Percentiles rank a stretch among this genome's conserved stretches.
Conservation (phyloP, 2,113 vertebrate species). For the Brachypteracias leptosomus region DNA sequence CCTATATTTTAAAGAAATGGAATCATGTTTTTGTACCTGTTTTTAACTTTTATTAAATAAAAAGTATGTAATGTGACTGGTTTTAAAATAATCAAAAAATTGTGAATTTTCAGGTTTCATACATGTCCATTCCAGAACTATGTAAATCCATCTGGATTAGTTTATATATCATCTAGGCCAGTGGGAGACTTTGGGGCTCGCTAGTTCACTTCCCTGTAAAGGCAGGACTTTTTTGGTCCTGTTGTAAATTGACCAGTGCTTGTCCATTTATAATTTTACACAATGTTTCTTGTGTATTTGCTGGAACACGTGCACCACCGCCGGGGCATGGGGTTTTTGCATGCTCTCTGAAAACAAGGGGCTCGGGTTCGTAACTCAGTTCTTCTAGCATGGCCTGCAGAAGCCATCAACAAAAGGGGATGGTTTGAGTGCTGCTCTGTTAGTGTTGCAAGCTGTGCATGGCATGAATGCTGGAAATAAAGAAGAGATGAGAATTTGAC, state of each 20-base stretch:
- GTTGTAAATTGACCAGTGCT: background rate
- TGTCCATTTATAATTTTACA: background rate
- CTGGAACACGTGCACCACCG: rapidly evolving
- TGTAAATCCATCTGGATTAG: background rate
- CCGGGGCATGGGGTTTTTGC: background rate
- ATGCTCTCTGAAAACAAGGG: background rate
- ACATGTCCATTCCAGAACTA: background rate
- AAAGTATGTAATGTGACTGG: conserved; percentile 29
- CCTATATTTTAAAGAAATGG: conserved; percentile 61
- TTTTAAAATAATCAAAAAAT: conserved; percentile 40
- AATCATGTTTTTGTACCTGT: conserved; percentile 62
- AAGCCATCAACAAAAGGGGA: background rate
- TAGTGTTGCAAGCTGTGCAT: background rate
- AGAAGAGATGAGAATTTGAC: background rate
- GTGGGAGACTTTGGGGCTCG: background rate
- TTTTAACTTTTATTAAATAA: conserved; percentile 66
- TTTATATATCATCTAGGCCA: background rate
- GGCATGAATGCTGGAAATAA: background rate
- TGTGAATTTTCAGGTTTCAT: background rate
- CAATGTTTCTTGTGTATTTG: rapidly evolving
- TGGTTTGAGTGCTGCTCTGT: background rate
- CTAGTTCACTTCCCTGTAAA: background rate
- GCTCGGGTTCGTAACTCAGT: rapidly evolving
- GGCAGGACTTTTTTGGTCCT: background rate
- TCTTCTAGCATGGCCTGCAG: background rate